Conservation (phyloP, 2,888 invertebrate genomes). For the Tenthredo amoena region DNA sequence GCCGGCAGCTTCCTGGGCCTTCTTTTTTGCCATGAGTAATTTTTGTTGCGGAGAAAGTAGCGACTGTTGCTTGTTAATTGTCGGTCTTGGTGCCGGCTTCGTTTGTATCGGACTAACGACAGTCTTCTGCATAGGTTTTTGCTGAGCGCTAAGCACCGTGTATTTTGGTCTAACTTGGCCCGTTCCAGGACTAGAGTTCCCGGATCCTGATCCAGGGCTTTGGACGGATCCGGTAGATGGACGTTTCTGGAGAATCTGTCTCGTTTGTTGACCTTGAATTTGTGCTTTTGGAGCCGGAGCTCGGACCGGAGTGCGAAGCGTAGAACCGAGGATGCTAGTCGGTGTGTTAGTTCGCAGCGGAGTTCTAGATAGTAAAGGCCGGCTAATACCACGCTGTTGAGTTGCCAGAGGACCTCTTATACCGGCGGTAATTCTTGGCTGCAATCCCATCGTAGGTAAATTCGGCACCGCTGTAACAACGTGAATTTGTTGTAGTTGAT, state of each 20-base stretch:
- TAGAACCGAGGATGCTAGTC: conserved; percentile 67
- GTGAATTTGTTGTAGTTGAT: conserved; percentile 73
- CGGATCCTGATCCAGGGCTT: conserved; percentile 53
- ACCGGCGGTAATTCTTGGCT: conserved; percentile 68
- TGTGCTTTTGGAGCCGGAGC: conserved; percentile 64
- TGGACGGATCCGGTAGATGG: conserved; percentile 55
- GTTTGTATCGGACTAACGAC: conserved; percentile 62
- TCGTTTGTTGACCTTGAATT: conserved; percentile 57
- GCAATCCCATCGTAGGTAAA: conserved; percentile 64
- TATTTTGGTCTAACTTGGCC: conserved; percentile 69
- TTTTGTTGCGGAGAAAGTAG: conserved; percentile 74
- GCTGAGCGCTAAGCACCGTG: conserved; percentile 64
- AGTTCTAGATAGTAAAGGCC: conserved; percentile 71
- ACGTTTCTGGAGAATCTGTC: conserved; percentile 61
- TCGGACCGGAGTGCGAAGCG: conserved; percentile 70
- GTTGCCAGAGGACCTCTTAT: conserved; percentile 53
- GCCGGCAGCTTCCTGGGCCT: conserved; percentile 75
- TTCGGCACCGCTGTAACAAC: conserved; percentile 73
- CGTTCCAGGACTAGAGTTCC: conserved; percentile 61
- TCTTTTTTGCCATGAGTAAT: conserved; percentile 74
- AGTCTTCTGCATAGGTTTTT: conserved; percentile 65
- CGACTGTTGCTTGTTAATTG: conserved; percentile 65
- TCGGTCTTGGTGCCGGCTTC: conserved; percentile 64
- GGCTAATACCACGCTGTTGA: conserved; percentile 65
- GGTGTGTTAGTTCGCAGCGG: conserved; percentile 68